Evolutionary conservation across 2,113 vertebrate genomes (phyloP).

Genomic region (Phylloscopus trochiloides): DNA sequence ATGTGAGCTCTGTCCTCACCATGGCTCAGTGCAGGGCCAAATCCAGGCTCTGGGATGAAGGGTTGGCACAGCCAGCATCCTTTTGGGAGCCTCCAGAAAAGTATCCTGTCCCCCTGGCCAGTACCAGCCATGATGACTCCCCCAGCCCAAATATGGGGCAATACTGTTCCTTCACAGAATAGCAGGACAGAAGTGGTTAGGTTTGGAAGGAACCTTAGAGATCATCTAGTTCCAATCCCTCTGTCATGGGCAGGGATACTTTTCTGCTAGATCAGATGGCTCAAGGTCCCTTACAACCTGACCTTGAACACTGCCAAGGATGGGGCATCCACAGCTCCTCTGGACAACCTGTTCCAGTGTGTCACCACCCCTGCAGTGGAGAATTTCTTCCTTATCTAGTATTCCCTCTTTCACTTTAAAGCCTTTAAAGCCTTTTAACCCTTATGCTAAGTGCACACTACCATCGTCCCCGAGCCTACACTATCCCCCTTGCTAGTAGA

Average conservation of each 20-base stretch:
- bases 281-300: not conserved
- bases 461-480: accelerated
- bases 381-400: not conserved
- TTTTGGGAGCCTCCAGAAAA: not conserved
- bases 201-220: not conserved
- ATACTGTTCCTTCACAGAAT: not conserved
- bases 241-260: not conserved
- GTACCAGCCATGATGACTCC: accelerated
- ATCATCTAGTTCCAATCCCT: not conserved
- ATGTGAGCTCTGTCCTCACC: accelerated
- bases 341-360: not conserved
- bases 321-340: not conserved
- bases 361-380: no score
- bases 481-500: accelerated
- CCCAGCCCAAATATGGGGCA: accelerated
- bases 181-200: no score
- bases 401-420: not conserved
- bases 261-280: not conserved
- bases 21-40: accelerated
- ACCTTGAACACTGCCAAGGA: not conserved
- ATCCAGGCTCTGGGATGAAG: not conserved
- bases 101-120: accelerated
- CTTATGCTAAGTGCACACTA: not conserved
- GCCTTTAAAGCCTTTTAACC: not conserved
- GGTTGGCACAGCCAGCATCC: not conserved